Base-by-base conservation (phyloP, 2,888 invertebrate genomes). In the Stenodema calcarata region DNA sequence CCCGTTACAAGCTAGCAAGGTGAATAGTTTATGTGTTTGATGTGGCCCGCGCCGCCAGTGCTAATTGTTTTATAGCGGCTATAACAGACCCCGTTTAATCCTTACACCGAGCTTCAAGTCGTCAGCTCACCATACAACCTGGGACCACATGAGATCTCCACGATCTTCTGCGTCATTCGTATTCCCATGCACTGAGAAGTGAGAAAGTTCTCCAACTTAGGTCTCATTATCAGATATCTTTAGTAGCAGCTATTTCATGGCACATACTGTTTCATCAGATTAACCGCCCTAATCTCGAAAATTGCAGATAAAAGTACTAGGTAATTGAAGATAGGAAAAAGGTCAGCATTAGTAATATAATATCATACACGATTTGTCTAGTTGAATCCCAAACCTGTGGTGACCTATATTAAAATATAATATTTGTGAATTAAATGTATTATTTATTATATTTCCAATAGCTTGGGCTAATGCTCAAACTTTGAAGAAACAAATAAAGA, bases 1-100 rank as follows among this genome's bases (percentile, higher is more conserved):
- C 80, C 80, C 47, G 80, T 76, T 41, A 76, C 18, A 44, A 76
- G 42, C 23, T 23, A 23, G 50, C 28, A 50, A 50, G 80, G n/a
- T 47, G 50, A 50, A 47, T 80, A 80, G 80, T 50, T 80, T 11
- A 28, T 47, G 47, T 47, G 50, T 80, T 80, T 80, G 47, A 80
- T 47, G 80, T 47, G 28, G 80, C 44, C 80, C 80, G 18, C n/a
- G 80, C 44, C 44, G 80, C 80, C 47, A 16, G 50, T 80, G 80
- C 80, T 80, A 80, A 80, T 80, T 50, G 80, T 80, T 80, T 80
- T 80, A 80, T 80, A 23, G 73, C 35, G 73, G 73, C 73, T 73
- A 73, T 73, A 73, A 73, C 73, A 73, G 30, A 73, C 73, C 73
- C 54, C 73, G 73, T 73, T 73, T 73, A 73, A 73, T 73, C 73